A percentile compares a stretch with the other conserved stretches of the same genome.
These are phyloP conservation scores for Chirona hameri DNA, from an alignment of 2,888 invertebrate species.

Conservation along the genomic window DNA sequence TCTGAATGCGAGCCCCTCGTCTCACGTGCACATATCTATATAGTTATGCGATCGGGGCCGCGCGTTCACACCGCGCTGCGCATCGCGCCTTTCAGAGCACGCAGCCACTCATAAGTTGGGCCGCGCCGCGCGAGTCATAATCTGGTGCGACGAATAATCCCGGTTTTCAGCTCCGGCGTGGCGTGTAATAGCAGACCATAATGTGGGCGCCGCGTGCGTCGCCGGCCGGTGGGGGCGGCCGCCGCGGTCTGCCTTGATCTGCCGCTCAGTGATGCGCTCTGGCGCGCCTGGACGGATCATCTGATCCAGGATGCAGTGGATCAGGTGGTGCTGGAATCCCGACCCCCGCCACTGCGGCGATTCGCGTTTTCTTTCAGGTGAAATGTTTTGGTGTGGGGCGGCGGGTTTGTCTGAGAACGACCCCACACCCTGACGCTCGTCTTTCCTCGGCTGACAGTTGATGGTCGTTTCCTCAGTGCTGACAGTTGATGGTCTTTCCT, in stretches of 20 bases:
- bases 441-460: no score
- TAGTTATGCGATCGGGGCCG: not conserved
- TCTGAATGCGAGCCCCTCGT: not conserved
- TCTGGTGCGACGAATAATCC: not conserved
- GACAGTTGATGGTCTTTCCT: no score
- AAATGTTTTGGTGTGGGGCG: no score
- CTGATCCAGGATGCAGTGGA: not conserved
- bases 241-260: not conserved
- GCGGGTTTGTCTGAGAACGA: no score
- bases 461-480: no score
- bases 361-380: not conserved
- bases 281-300: not conserved
- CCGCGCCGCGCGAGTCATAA: slow-evolving; percentile 2
- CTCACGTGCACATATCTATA: slow-evolving; percentile 24
- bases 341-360: no score
- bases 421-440: no score
- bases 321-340: not conserved
- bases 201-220: not conserved
- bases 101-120: slow-evolving; percentile 22
- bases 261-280: not conserved
- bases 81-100: not conserved
- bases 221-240: not conserved
- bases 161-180: slow-evolving; percentile 6
- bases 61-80: not conserved
- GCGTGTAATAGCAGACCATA: not conserved